phyloP scores from a whole-genome alignment of 2,888 invertebrate genomes.

The Polia nebulosa region DNA sequence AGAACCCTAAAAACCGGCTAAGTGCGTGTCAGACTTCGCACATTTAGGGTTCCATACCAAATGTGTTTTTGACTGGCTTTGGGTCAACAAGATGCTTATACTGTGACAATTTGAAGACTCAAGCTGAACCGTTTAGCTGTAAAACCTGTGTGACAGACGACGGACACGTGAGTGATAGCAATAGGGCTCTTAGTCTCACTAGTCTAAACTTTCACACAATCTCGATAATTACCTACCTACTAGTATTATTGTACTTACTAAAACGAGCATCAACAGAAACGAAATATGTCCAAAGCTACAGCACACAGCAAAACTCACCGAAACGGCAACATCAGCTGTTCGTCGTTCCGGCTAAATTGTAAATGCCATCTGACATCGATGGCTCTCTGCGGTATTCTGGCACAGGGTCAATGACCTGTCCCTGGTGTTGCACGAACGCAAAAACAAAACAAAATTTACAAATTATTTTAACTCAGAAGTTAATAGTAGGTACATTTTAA shows the following conservation, averaged over 20 bases:
- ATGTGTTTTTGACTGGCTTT: too few relatives aligned
- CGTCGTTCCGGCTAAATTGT: slow-evolving; percentile 43
- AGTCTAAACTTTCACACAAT: too few relatives aligned
- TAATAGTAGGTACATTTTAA: too few relatives aligned
- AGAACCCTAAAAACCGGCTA: too few relatives aligned
- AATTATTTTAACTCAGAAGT: not conserved
- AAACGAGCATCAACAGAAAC: not conserved
- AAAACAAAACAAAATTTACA: not conserved
- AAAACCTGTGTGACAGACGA: too few relatives aligned
- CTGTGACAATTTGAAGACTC: too few relatives aligned
- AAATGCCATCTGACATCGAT: slow-evolving; percentile 48
- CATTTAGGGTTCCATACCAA: too few relatives aligned
- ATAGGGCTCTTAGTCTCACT: too few relatives aligned
- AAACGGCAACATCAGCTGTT: slow-evolving; percentile 41
- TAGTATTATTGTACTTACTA: not conserved
- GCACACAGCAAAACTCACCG: slow-evolving; percentile 17
- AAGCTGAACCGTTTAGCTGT: too few relatives aligned
- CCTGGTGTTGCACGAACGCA: not conserved
- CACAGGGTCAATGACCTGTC: slow-evolving; percentile 24
- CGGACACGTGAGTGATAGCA: too few relatives aligned
- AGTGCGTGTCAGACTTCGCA: too few relatives aligned
- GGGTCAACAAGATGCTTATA: too few relatives aligned
- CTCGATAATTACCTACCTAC: not conserved
- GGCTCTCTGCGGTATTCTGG: slow-evolving; percentile 45
- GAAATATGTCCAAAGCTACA: not conserved